phyloP scores from a whole-genome alignment of 2,113 vertebrate species.

The Malurus melanocephalus region DNA sequence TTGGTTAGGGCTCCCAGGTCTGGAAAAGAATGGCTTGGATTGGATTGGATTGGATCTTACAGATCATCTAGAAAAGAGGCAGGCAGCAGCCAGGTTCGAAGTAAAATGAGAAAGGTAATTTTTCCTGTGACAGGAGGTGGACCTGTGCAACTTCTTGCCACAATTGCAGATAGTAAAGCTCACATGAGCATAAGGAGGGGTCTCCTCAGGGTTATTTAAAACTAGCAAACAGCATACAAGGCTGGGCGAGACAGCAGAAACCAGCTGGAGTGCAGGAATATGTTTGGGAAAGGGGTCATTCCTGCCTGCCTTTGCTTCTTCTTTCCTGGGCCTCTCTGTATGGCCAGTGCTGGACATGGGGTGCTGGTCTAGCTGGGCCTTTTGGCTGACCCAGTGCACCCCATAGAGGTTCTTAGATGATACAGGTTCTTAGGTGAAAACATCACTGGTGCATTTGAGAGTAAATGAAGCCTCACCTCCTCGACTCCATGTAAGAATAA shows the following conservation, averaged over 20 bases:
- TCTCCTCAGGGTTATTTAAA: not conserved
- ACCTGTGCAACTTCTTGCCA: not conserved
- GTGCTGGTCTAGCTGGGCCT: not conserved
- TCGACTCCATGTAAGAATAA: rapidly evolving
- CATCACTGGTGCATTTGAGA: not conserved
- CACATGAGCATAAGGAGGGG: not conserved
- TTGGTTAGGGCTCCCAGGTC: not conserved
- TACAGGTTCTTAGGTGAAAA: not conserved
- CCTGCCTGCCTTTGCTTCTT: not conserved
- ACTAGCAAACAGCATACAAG: not conserved
- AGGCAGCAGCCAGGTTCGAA: not conserved
- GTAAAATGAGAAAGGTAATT: not conserved
- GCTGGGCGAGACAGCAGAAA: not conserved
- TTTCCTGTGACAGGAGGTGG: not conserved
- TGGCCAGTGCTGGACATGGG: not conserved
- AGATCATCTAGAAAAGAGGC: not conserved
- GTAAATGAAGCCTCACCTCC: not conserved
- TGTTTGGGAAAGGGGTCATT: not conserved
- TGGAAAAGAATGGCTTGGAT: not conserved
- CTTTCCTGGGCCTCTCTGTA: not conserved
- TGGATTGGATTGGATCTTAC: not conserved
- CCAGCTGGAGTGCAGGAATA: not conserved
- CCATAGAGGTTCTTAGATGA: not conserved
- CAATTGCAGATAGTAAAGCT: not conserved
- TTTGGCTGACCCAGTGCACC: not conserved